These are phyloP conservation scores for Caradrina clavipalpis DNA, from an alignment of 2,888 invertebrate species.

Conservation along the genomic window DNA sequence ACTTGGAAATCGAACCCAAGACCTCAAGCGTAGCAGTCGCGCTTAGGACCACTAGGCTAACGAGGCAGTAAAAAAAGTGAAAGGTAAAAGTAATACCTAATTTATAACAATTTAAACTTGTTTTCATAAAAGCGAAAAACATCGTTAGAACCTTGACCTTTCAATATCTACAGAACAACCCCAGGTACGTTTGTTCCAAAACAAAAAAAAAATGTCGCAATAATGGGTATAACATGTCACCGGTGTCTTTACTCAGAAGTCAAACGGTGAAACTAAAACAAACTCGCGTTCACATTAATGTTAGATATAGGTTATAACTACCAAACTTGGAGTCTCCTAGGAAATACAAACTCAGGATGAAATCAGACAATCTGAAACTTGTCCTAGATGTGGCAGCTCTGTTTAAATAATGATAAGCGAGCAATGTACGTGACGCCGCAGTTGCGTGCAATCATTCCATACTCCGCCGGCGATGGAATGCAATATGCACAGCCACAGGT, in stretches of 20 bases:
- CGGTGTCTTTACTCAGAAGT: neutral
- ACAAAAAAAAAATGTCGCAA: too few relatives aligned
- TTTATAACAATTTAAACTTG: too few relatives aligned
- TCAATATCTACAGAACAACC: too few relatives aligned
- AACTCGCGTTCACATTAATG: constrained; percentile 16
- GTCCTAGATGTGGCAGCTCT: neutral
- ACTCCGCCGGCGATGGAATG: constrained; percentile 47
- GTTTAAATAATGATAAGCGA: constrained; percentile 26
- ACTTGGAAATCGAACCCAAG: too few relatives aligned
- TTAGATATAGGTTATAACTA: neutral
- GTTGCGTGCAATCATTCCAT: constrained; percentile 50
- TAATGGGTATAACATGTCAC: too few relatives aligned
- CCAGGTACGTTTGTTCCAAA: too few relatives aligned
- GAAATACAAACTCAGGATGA: constrained; percentile 49
- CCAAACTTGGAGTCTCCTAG: constrained; percentile 42
- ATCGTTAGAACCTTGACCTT: too few relatives aligned
- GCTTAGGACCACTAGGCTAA: too few relatives aligned
- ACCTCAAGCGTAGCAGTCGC: too few relatives aligned
- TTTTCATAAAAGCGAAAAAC: too few relatives aligned
- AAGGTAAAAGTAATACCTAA: too few relatives aligned
- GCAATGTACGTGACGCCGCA: constrained; percentile 26
- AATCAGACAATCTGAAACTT: constrained; percentile 43
- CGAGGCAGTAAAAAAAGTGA: too few relatives aligned
- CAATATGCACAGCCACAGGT: constrained; percentile 49
- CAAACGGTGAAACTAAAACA: constrained; percentile 14